Conservation (phyloP, 2,888 invertebrate genomes). For the Blomia tropicalis region DNA sequence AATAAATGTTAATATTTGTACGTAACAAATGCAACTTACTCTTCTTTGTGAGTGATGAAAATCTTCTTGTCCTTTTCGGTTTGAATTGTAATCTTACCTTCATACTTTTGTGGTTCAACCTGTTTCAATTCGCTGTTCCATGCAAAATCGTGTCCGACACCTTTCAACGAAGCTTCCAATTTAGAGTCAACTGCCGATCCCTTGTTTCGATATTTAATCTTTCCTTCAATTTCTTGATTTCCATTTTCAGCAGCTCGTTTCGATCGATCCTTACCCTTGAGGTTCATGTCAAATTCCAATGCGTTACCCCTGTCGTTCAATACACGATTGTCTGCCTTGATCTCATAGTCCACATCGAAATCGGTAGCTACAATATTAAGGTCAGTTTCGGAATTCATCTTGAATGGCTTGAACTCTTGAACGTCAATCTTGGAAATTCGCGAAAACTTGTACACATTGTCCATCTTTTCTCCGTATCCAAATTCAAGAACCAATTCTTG, state of each 20-base stretch:
- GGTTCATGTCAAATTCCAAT: neutral
- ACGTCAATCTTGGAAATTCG: conserved; percentile 17
- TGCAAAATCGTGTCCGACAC: neutral
- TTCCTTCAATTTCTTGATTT: neutral
- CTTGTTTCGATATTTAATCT: neutral
- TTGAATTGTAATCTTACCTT: conserved; percentile 15
- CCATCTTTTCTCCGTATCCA: neutral
- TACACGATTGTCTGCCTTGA: conserved; percentile 9
- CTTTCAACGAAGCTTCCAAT: neutral
- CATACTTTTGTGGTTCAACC: conserved; percentile 15
- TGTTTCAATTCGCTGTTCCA: conserved; percentile 22
- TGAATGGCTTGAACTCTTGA: conserved; percentile 15
- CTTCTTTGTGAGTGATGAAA: conserved; percentile 15
- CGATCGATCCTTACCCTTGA: conserved; percentile 13
- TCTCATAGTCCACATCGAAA: conserved; percentile 12
- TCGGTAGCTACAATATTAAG: neutral
- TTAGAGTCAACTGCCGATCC: conserved; percentile 14
- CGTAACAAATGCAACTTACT: conserved; percentile 5
- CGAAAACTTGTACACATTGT: neutral
- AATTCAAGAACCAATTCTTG: conserved; percentile 1
- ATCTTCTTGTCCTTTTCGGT: conserved; percentile 7
- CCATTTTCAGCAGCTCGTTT: neutral
- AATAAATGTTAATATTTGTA: neutral
- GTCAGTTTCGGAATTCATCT: conserved; percentile 12
- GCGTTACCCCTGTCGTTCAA: conserved; percentile 5